These are phyloP conservation scores for Rachycentron canadum DNA, from an alignment of 2,797 vertebrate genomes.

Conservation along the genomic window DNA sequence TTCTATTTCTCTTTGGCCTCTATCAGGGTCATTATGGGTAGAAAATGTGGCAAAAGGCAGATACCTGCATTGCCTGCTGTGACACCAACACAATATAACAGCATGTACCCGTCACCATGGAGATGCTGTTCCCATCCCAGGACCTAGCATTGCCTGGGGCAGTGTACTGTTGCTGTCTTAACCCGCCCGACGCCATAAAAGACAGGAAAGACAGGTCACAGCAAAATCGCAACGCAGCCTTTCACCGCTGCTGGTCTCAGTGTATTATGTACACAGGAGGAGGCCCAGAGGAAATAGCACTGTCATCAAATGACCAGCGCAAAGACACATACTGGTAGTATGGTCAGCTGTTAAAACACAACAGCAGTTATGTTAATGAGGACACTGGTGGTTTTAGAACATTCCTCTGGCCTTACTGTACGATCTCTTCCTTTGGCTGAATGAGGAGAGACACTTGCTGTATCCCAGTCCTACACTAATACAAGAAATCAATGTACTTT, in stretches of 20 bases:
- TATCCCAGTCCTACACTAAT: neutral
- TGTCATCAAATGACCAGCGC: neutral
- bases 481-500: neutral
- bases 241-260: neutral
- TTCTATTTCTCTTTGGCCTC: too few species aligned
- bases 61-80: neutral
- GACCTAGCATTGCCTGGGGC: neutral
- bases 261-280: constrained; percentile 9
- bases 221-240: neutral
- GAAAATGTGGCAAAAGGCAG: neutral
- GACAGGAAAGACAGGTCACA: neutral
- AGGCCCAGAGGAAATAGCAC: neutral
- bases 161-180: neutral
- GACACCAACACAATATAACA: constrained; percentile 17
- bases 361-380: neutral
- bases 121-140: neutral
- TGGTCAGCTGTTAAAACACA: neutral
- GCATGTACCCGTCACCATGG: neutral
- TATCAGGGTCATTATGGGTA: too few species aligned
- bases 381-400: neutral
- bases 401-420: too few species aligned
- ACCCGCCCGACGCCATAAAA: neutral
- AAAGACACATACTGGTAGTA: neutral
- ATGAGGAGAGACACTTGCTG: neutral
- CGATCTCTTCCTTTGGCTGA: neutral